A percentile compares a stretch with the other conserved stretches of the same genome.
phyloP scores from a whole-genome alignment of 30 jellyfish, hydroid and myxozoan genomes.

The Aurelia aurita region DNA sequence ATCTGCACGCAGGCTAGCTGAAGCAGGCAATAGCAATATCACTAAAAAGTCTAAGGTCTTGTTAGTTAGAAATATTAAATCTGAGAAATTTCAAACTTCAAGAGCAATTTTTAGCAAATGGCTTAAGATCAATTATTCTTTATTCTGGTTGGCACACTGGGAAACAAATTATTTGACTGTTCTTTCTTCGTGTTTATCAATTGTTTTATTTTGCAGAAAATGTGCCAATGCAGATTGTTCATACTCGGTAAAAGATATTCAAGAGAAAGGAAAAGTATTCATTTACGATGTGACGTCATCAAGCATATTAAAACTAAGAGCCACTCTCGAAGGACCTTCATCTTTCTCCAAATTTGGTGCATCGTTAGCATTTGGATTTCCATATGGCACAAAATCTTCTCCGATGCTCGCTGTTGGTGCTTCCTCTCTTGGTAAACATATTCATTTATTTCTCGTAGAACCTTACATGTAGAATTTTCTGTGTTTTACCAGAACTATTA shows the following conservation, averaged over 20 bases:
- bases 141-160: too few species aligned
- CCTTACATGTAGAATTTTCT: neutral
- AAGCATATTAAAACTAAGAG: slow-evolving; percentile 6
- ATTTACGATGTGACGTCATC: slow-evolving; percentile 44
- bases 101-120: too few species aligned
- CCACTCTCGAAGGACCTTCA: slow-evolving; percentile 58
- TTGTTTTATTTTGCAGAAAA: slow-evolving; percentile 42
- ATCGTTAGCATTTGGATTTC: slow-evolving; percentile 64
- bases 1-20: too few species aligned
- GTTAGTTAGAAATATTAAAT: too few species aligned
- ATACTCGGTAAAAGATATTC: slow-evolving; percentile 60
- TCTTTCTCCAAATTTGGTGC: slow-evolving; percentile 77
- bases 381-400: slow-evolving; percentile 50
- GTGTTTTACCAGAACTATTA: too few species aligned
- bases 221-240: slow-evolving; percentile 66
- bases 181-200: too few species aligned
- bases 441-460: neutral
- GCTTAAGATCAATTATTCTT: too few species aligned
- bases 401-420: slow-evolving; percentile 82
- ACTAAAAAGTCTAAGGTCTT: too few species aligned
- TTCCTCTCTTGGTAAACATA: slow-evolving; percentile 61
- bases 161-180: too few species aligned
- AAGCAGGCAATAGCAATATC: too few species aligned
- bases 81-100: too few species aligned
- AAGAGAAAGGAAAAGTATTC: slow-evolving; percentile 67